Evolutionary conservation across 2,797 vertebrate genomes (phyloP), one percentile per base, ranked within the genome.

Genomic region (Cirrhinus mrigala): DNA sequence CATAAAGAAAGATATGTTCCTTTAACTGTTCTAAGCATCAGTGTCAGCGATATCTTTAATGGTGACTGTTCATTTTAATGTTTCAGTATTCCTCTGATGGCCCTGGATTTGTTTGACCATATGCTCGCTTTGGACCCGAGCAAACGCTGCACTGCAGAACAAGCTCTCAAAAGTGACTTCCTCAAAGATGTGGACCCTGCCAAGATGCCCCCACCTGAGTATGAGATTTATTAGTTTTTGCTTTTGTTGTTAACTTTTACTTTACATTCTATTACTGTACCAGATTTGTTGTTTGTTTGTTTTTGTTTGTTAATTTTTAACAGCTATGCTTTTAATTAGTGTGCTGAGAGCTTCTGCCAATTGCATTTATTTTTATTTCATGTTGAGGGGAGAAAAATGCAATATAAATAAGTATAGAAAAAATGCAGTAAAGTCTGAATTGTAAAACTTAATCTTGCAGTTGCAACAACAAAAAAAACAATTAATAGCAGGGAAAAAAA

Each of bases 201-300:
- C 91, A 99, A 98, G 93, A 99, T 99, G 98, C 97, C 98, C 75
- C 98, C 98, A n/a, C 98, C 98, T 24, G 98, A 99, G 98, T 99
- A 96, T 83, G 97, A 94, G 18, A 15, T 2, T 33, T 33, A 33
- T 33, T 33, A 33, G n/a, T n/a, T n/a, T n/a, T n/a, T n/a, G n/a
- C n/a, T 58, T 6, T 24, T 37, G 7, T 10, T 54, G 33, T 33
- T 6, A 24, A 14, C 24, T 27, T 8, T 15, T 1, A 5, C 0
- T 62, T 15, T 29, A 2, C 24, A 24, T 4, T 62, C 14, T 18
- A 33, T 33, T 27, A 33, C 29, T 56, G 22, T 22, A 56, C 54
- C 20, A 22, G 54, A 56, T 1, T 22, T 56, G 1, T 54, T 54
- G 20, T 54, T 20, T 29, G 1, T 29, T 54, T 54, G 20, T 54